Base-by-base conservation (phyloP, 2,113 vertebrate species). In the Cyanoderma ruficeps region DNA sequence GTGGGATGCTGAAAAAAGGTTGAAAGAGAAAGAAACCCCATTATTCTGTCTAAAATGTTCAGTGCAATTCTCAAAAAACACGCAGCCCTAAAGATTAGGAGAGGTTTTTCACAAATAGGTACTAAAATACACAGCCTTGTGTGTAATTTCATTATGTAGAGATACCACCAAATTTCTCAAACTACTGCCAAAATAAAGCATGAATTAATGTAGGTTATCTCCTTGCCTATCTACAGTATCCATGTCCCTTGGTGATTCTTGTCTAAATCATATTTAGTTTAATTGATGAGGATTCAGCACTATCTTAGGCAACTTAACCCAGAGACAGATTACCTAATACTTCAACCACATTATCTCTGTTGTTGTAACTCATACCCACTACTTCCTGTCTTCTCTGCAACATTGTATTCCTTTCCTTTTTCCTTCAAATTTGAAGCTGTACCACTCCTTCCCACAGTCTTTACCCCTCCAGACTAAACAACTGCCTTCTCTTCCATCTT, bases 1-100 rank as follows among this genome's bases (percentile, higher is more conserved):
- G 46, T 9, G 4, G 16, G 6, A 78, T 33, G 22, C 1, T 75
- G 27, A 59, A 70, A 57, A 69, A 87, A 63, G 4, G 10, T 25
- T 52, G 13, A 52, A 23, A 76, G 8, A 13, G 4, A 13, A 20
- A 47, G 60, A 50, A 31, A 11, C 0, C 0, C 7, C n/a, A 6
- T 1, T 30, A 60, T 63, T 67, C 39, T 68, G 22, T 4, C 3
- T 18, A 78, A 80, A 86, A 59, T 65, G 3, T 37, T 83, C 27
- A 41, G 13, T 56, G 16, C 6, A 33, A 8, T 10, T 83, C 41
- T 79, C 35, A 61, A 37, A 87, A 93, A 92, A 49, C 31, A 56
- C 77, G 20, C 8, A 70, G 28, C 13, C 14, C 10, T 74, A 42
- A 76, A 80, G 16, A 78, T 60, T 70, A 90, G n/a, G 25, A 87